A percentile compares a stretch with the other conserved stretches of the same genome.
These are phyloP conservation scores for Lepetodrilus schrolli DNA, from an alignment of 2,888 invertebrate genomes.

Conservation along the genomic window DNA sequence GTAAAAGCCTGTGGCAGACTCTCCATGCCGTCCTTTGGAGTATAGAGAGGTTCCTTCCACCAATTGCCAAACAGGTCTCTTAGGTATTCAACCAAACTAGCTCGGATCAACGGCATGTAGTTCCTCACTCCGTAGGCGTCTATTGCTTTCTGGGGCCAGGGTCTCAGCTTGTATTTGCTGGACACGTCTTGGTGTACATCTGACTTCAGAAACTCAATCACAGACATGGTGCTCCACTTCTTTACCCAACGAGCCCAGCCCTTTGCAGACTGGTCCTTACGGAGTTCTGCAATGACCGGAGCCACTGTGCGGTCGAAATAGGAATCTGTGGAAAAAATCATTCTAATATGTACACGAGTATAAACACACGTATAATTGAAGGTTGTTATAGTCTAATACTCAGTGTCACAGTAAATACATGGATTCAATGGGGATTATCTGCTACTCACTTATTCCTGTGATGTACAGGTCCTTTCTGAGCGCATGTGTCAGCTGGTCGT, in stretches of 20 bases:
- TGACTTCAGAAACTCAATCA: constrained; percentile 33
- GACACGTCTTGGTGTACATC: background rate
- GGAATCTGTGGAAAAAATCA: constrained; percentile 18
- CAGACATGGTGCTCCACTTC: constrained; percentile 41
- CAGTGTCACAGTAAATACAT: too few relatives aligned
- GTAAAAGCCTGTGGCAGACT: constrained; percentile 28
- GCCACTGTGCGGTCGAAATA: constrained; percentile 32
- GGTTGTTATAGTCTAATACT: too few relatives aligned
- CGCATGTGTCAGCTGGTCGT: background rate
- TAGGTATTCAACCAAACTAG: constrained; percentile 34
- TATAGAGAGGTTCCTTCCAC: constrained; percentile 38
- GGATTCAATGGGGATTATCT: too few relatives aligned
- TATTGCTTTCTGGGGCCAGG: constrained; percentile 43
- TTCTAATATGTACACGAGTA: too few relatives aligned
- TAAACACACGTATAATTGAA: too few relatives aligned
- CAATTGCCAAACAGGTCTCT: constrained; percentile 35
- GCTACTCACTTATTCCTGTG: constrained; percentile 21
- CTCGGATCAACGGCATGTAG: constrained; percentile 21
- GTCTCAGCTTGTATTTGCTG: constrained; percentile 20
- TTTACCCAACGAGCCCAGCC: constrained; percentile 38
- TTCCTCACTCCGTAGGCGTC: constrained; percentile 30
- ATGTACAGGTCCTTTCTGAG: background rate
- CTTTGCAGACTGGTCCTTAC: background rate
- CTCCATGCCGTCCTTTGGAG: constrained; percentile 37
- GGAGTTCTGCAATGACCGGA: constrained; percentile 33